Conservation (phyloP, 2,888 invertebrate genomes). For the Dascillus cervinus region DNA sequence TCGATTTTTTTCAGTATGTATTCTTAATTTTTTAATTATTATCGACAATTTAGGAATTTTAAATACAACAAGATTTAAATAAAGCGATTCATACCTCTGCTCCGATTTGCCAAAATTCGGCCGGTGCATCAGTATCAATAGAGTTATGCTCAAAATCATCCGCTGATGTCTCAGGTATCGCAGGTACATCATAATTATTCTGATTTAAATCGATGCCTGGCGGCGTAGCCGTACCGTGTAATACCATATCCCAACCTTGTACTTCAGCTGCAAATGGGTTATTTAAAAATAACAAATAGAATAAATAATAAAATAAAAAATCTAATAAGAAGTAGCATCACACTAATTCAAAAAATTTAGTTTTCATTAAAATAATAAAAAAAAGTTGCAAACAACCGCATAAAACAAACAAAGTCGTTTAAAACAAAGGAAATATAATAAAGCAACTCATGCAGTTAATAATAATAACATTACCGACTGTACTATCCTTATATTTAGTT, state of each 20-base stretch:
- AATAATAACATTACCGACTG: conserved; percentile 20
- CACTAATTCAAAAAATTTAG: conserved; percentile 13
- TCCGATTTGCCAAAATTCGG: conserved; percentile 54
- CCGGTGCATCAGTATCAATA: conserved; percentile 44
- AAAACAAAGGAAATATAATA: background rate
- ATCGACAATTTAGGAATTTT: no score
- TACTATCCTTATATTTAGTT: conserved; percentile 16
- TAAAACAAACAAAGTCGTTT: conserved; percentile 6
- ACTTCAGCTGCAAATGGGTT: conserved; percentile 44
- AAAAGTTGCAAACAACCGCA: conserved; percentile 5
- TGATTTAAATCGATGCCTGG: conserved; percentile 28
- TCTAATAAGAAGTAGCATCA: conserved; percentile 8
- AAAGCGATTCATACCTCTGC: conserved; percentile 48
- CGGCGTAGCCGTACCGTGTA: conserved; percentile 66
- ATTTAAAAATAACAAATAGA: conserved; percentile 3
- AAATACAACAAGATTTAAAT: no score
- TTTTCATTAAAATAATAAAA: conserved; percentile 16
- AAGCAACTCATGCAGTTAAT: conserved; percentile 2
- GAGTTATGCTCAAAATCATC: conserved; percentile 54
- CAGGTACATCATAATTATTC: conserved; percentile 6
- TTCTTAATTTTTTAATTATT: no score
- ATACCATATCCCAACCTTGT: conserved; percentile 72
- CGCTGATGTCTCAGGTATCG: conserved; percentile 40
- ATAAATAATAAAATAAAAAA: conserved; percentile 1
- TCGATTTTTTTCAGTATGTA: conserved; percentile 5